Evolutionary conservation across 1,140 invertebrate genomes (phyloP).

Genomic region (Achroia grisella): DNA sequence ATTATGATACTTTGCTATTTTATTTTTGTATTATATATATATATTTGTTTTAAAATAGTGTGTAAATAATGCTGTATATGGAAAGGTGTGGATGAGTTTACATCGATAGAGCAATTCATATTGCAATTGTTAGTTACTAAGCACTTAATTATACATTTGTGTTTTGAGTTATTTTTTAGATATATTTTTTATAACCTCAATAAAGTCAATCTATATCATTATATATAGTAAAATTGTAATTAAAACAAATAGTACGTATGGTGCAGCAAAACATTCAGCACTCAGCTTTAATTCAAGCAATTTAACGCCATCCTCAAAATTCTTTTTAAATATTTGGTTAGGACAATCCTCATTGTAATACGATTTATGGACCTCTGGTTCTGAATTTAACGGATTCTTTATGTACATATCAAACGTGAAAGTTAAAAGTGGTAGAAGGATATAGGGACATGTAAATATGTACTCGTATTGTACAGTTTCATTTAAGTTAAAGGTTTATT

Average conservation of each 20-base stretch:
- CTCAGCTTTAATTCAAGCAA: constrained; percentile 8
- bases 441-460: not conserved
- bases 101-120: too few relatives aligned
- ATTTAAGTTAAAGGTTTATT: not conserved
- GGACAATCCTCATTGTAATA: constrained; percentile 23
- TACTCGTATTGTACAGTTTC: not conserved
- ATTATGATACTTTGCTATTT: too few relatives aligned
- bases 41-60: too few relatives aligned
- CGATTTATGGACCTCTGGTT: constrained; percentile 9
- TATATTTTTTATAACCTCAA: too few relatives aligned
- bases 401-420: not conserved
- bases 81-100: too few relatives aligned
- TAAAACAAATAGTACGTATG: not conserved
- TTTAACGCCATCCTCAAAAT: constrained; percentile 11
- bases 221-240: too few relatives aligned
- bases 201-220: not conserved
- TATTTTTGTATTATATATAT: too few relatives aligned
- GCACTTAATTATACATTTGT: too few relatives aligned
- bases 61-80: too few relatives aligned
- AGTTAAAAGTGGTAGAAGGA: not conserved
- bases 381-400: too few relatives aligned
- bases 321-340: constrained; percentile 27
- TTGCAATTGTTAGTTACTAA: too few relatives aligned
- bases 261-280: not conserved
- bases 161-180: too few relatives aligned